Percentiles rank a stretch among this genome's conserved stretches.
Evolutionary conservation across 2,797 vertebrate genomes (phyloP).

Genomic region (Pangasius larnaudii): DNA sequence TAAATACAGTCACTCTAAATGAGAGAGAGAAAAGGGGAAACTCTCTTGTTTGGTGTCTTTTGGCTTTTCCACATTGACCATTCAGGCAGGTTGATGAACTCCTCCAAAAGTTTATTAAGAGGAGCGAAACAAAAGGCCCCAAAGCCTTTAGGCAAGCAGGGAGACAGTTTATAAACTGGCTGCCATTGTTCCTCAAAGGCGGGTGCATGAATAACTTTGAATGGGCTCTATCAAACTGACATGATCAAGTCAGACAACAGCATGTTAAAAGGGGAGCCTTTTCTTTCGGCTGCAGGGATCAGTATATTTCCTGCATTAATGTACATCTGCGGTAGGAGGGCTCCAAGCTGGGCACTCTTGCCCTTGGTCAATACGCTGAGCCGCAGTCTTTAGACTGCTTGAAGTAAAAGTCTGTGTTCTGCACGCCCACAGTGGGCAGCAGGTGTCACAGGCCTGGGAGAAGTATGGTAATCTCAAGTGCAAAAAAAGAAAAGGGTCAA

Average conservation of each 20-base stretch:
- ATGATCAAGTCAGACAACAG: constrained; percentile 95
- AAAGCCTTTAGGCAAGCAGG: constrained; percentile 84
- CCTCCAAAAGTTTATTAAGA: constrained; percentile 98
- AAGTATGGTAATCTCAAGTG: constrained; percentile 61
- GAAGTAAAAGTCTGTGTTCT: constrained; percentile 75
- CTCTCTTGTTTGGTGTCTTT: constrained; percentile 79
- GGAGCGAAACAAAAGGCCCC: constrained; percentile 85
- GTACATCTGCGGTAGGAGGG: constrained; percentile 88
- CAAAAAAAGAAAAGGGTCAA: constrained; percentile 62
- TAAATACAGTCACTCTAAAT: constrained; percentile 62
- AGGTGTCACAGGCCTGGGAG: constrained; percentile 65
- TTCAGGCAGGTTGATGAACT: constrained; percentile 95
- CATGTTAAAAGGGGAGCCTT: constrained; percentile 85
- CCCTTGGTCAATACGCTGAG: constrained; percentile 64
- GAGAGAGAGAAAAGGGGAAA: constrained; percentile 52
- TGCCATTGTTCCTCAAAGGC: constrained; percentile 87
- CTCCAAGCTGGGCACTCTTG: constrained; percentile 71
- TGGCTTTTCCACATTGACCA: constrained; percentile 85
- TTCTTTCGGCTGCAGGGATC: constrained; percentile 72
- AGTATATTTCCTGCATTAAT: constrained; percentile 86
- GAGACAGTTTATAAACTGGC: constrained; percentile 93
- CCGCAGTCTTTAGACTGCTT: constrained; percentile 62
- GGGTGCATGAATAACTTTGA: constrained; percentile 96
- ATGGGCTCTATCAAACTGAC: constrained; percentile 94
- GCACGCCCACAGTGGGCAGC: constrained; percentile 67